Evolutionary conservation across 2,888 invertebrate genomes (phyloP).

Genomic region (Phengaris arion): DNA sequence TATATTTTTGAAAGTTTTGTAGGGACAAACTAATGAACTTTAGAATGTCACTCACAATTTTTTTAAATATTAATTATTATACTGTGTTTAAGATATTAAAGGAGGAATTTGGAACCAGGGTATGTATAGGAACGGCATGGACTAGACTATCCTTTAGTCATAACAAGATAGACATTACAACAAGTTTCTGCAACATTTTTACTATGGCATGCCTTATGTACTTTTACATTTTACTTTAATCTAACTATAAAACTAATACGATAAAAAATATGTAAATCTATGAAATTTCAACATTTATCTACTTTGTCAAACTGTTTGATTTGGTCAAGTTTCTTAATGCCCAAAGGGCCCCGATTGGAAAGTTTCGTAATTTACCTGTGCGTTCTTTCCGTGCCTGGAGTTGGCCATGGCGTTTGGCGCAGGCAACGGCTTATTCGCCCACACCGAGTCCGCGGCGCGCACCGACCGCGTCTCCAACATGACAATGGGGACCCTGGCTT

Average conservation of each 20-base stretch:
- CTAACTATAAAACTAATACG: neutral
- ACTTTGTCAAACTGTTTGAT: neutral
- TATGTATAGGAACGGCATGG: no score
- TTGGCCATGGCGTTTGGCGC: constrained; percentile 79
- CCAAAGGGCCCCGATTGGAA: neutral
- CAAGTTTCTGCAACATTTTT: no score
- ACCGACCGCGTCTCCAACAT: constrained; percentile 87
- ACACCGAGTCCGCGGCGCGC: constrained; percentile 85
- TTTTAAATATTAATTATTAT: no score
- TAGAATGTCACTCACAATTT: no score
- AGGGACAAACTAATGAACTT: no score
- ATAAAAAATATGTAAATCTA: neutral
- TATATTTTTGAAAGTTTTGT: no score
- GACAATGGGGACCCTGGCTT: constrained; percentile 66
- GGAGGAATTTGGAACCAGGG: no score
- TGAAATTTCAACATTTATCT: neutral
- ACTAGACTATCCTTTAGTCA: no score
- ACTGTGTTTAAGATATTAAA: no score
- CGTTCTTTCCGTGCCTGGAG: constrained; percentile 83
- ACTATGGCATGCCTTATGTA: no score
- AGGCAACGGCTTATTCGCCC: constrained; percentile 81
- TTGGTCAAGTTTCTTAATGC: neutral
- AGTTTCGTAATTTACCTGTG: constrained; percentile 69
- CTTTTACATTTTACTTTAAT: no score
- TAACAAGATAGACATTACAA: no score